A percentile compares a stretch with the other conserved stretches of the same genome.
These are phyloP conservation scores for Herpetotheres cachinnans DNA, from an alignment of 2,113 vertebrate species.

Conservation along the genomic window DNA sequence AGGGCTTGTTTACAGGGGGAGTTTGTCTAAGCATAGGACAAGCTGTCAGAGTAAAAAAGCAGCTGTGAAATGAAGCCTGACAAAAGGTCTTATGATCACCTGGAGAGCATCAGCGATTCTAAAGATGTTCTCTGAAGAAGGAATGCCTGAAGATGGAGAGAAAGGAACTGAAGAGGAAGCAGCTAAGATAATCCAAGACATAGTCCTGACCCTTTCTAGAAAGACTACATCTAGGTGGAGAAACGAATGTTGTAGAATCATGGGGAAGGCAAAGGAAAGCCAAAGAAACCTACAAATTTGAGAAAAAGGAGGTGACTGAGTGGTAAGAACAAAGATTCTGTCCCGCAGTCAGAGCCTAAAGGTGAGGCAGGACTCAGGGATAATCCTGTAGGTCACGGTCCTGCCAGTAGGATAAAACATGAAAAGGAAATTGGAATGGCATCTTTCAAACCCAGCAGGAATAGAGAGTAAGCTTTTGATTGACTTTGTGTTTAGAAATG, in stretches of 20 bases:
- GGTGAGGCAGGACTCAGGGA: not conserved
- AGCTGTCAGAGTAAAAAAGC: not conserved
- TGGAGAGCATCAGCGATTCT: not conserved
- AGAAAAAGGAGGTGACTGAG: not conserved
- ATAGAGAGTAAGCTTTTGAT: not conserved
- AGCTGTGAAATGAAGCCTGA: not conserved
- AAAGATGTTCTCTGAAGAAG: not conserved
- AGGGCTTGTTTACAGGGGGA: not conserved
- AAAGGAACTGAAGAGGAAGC: not conserved
- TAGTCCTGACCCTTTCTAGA: not conserved
- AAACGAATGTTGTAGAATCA: not conserved
- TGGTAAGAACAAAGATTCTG: not conserved
- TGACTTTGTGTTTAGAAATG: not conserved
- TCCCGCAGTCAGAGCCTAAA: not conserved
- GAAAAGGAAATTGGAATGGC: not conserved
- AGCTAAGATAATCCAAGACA: not conserved
- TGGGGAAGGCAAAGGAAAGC: not conserved
- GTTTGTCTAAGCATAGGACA: not conserved
- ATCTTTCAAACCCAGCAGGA: not conserved
- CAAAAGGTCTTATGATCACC: constrained; percentile 20
- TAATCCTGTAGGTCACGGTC: not conserved
- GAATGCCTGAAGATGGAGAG: not conserved
- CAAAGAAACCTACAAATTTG: not conserved
- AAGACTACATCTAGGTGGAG: not conserved
- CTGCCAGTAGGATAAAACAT: not conserved